Evolutionary conservation across 2,113 vertebrate species (phyloP), one percentile per base, ranked within the genome.

Genomic region (Hippocampus guttulatus): DNA sequence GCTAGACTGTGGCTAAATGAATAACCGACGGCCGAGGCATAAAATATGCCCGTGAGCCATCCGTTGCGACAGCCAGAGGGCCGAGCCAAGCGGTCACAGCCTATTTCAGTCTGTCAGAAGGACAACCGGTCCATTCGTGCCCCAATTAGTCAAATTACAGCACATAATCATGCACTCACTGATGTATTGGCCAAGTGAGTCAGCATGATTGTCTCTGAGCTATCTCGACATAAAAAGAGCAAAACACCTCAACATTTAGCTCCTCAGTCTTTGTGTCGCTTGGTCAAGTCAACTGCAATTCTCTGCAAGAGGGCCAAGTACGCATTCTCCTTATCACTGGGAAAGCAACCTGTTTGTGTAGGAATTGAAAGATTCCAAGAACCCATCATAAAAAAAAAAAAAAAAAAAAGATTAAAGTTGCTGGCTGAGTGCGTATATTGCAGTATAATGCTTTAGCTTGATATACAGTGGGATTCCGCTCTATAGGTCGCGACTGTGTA

Each of bases 111-210:
- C 74, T 67, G 57, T 77, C 75, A 75, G 20, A 67, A 52, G 69
- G 68, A 75, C 69, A 71, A n/a, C 81, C 66, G 69, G 51, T 75
- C 69, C 64, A 76, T 77, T 82, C 64, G 82, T 80, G 82, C n/a
- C 76, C 72, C 75, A 78, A 83, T 81, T 83, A 83, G 66, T 66
- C 54, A 75, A 72, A 84, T 88, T 83, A 82, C n/a, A 58, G 76
- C 55, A 67, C 67, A 80, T 70, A 73, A 82, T 82, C 61, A 75
- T 79, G 71, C 67, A 63, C 47, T 33, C 41, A 67, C 69, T 71
- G 66, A 60, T 60, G 70, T 68, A 65, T 79, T 58, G 74, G 74
- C 47, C 75, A 68, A 68, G 64, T 81, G 71, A 84, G 73, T 77
- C 75, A 77, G 58, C 5, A 15, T 63, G 66, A 77, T 79, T 75